Evolutionary conservation across 2,797 vertebrate genomes (phyloP), one percentile per base, ranked within the genome.

Genomic region (Natrix natrix): DNA sequence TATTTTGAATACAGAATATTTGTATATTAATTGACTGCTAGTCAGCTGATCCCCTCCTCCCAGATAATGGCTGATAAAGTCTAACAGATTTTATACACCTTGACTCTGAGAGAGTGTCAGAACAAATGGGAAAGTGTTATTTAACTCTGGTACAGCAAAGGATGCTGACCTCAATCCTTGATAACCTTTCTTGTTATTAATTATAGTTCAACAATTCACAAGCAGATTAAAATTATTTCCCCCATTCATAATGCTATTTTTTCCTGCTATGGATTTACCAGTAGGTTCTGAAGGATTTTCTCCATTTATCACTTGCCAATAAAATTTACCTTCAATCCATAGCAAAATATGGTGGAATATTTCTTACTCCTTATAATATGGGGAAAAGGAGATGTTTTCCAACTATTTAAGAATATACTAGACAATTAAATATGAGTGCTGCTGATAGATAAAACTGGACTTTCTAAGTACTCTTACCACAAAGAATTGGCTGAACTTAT

Each of bases 381-480:
- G 37, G 17, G 10, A 78, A 78, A 32, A 43, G 32, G 8, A 20
- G 78, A 74, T 0, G 32, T n/a, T 94, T 66, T 92, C 48, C 26
- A 5, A 74, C 74, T 87, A 91, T 24, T 83, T 91, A 57, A 92
- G 1, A 43, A 63, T n/a, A 60, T 0, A 2, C 37, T 91, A 94
- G 86, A 66, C 83, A 90, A 59, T 86, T 92, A 69, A 87, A 90
- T 91, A 93, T 66, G 54, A 93, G 56, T 92, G 86, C 93, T 96
- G 83, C 92, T 92, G 69, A 83, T 90, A 87, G 92, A 57, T 61
- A 88, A 10, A 91, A 10, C 16, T 0, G 54, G 52, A 55, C 10
- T 83, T 88, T 83, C 74, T 88, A 92, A 94, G 88, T 0, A 90
- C 93, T 78, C 87, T 90, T 24, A 92, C 43, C 52, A 90, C 8